A percentile compares a stretch with the other conserved stretches of the same genome.
Evolutionary conservation across 2,113 vertebrate species (phyloP).

Genomic region (Tachysurus fulvidraco): DNA sequence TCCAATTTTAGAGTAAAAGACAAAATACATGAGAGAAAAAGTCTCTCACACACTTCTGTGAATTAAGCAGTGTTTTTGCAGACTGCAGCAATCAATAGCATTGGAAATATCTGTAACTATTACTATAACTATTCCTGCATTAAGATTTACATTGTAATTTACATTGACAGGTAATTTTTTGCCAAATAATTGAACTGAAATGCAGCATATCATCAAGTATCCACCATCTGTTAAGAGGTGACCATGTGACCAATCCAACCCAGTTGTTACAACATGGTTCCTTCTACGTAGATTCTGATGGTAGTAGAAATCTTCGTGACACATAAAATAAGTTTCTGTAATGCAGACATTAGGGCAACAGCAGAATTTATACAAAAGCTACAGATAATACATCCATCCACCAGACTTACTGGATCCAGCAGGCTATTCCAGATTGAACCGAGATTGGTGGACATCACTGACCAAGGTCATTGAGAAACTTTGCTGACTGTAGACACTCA

Average conservation of each 20-base stretch:
- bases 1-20: not conserved
- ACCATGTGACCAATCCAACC: no score
- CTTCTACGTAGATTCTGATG: not conserved
- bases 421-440: not conserved
- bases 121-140: not conserved
- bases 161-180: not conserved
- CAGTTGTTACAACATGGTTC: not conserved
- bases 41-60: not conserved
- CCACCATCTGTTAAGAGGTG: not conserved
- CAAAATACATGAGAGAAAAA: not conserved
- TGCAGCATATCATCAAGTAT: not conserved
- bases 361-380: not conserved
- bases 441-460: not conserved
- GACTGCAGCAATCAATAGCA: not conserved
- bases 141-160: not conserved
- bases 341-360: not conserved
- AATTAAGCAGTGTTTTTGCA: no score
- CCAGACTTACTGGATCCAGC: conserved; percentile 1
- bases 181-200: not conserved
- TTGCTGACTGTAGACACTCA: conserved; percentile 11
- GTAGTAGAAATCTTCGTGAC: not conserved
- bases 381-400: not conserved
- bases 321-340: not conserved
- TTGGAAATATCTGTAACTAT: not conserved
- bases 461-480: not conserved